Base-by-base conservation (phyloP, 2,888 invertebrate species). In the Xanthorhoe designata region DNA sequence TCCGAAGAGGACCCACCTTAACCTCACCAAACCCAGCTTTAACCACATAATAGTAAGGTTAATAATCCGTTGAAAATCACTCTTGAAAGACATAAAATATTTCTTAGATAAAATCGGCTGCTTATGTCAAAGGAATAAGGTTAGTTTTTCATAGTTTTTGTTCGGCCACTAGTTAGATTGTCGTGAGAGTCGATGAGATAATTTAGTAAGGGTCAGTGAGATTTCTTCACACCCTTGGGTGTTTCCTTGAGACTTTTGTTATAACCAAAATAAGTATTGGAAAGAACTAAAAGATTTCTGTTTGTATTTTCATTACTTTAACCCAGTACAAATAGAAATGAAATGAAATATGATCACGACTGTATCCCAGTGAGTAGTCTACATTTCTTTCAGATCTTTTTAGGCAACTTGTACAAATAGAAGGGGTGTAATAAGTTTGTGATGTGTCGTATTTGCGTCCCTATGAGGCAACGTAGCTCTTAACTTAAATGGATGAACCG, bases 151-250 rank as follows among this genome's bases (percentile, higher is more conserved):
- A 17, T 64, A 57, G 0, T n/a, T 61, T 49, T 19, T 45, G 54
- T 64, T 50, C 64, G 63, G 58, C 64, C 47, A 73, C 75, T 77
- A 78, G 80, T 81, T 80, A 81, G 79, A 80, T 78, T 77, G 82
- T 82, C 80, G 78, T 79, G 77, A 78, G 76, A 78, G 79, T 77
- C 78, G 84, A 86, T 79, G 83, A 85, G 78, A 83, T 87, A 85
- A 87, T 86, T 87, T 87, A 87, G 85, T 80, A 83, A 79, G 74
- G 84, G 78, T 79, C 75, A 75, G 79, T 79, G 80, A 81, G 80
- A 79, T 83, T 86, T 83, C 83, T 86, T 84, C 79, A 72, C 80
- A 81, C 29, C 83, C 80, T 78, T 81, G 76, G 76, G 77, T 78
- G 81, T 84, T 84, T 82, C 77, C 81, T 80, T 75, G 56, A 57